Evolutionary conservation across 2,888 invertebrate genomes (phyloP).

Genomic region (Bellardia bayeri): DNA sequence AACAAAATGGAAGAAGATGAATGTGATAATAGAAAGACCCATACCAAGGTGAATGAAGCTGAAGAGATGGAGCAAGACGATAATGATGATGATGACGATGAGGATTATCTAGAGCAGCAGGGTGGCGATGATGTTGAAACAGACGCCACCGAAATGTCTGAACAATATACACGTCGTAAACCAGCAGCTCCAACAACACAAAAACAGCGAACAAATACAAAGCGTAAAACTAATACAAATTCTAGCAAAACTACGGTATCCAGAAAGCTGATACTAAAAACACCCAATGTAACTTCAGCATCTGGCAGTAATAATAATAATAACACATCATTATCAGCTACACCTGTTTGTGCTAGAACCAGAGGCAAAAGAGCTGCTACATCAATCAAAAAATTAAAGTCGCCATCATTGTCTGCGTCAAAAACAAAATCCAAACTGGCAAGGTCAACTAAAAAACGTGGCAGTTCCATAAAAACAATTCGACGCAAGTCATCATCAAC

Average conservation of each 20-base stretch:
- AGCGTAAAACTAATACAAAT: slow-evolving; percentile 37
- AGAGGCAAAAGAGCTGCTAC: slow-evolving; percentile 58
- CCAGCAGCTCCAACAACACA: slow-evolving; percentile 37
- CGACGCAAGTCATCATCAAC: slow-evolving; percentile 53
- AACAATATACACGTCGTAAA: slow-evolving; percentile 53
- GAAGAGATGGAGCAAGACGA: slow-evolving; percentile 65
- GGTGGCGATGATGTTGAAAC: slow-evolving; percentile 64
- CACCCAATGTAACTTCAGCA: slow-evolving; percentile 29
- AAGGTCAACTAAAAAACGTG: slow-evolving; percentile 77
- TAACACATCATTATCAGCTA: slow-evolving; percentile 36
- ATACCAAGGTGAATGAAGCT: slow-evolving; percentile 17
- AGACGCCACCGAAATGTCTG: slow-evolving; percentile 72
- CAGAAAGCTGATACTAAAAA: slow-evolving; percentile 60
- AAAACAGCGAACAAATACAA: slow-evolving; percentile 22
- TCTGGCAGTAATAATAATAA: neutral
- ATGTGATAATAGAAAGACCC: slow-evolving; percentile 55
- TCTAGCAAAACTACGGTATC: slow-evolving; percentile 39
- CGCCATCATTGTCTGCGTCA: slow-evolving; percentile 16
- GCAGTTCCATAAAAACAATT: slow-evolving; percentile 76
- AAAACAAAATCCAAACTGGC: slow-evolving; percentile 68
- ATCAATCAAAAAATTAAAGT: slow-evolving; percentile 21
- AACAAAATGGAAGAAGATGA: slow-evolving; percentile 64
- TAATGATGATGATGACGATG: slow-evolving; percentile 44
- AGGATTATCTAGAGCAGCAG: slow-evolving; percentile 15
- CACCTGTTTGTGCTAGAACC: slow-evolving; percentile 58